phyloP scores from a whole-genome alignment of 2,888 invertebrate genomes.

The Aphidius colemani region DNA sequence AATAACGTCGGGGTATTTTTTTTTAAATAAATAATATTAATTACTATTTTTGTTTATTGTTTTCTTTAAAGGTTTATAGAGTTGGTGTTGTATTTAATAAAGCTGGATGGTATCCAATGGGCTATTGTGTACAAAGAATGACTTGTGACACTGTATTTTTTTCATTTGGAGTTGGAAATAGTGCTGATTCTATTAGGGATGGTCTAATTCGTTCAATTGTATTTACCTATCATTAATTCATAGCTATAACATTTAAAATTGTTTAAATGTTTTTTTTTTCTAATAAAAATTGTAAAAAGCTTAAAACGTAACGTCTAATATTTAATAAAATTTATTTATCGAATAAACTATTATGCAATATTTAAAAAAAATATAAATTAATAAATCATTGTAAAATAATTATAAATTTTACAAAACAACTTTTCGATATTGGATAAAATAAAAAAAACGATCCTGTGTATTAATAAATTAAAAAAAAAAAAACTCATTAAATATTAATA shows the following conservation, averaged over 20 bases:
- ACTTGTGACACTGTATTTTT: constrained; percentile 75
- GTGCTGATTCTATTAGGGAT: constrained; percentile 74
- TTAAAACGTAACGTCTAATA: background rate
- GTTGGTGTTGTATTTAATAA: constrained; percentile 84
- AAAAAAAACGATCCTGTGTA: too few relatives aligned
- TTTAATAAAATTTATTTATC: background rate
- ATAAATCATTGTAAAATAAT: too few relatives aligned
- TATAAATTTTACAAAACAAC: too few relatives aligned
- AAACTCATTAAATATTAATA: background rate
- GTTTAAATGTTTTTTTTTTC: constrained; percentile 4
- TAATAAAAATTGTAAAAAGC: constrained; percentile 24
- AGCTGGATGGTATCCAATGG: constrained; percentile 81
- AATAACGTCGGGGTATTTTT: background rate
- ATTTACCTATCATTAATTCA: constrained; percentile 64
- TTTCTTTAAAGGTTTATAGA: constrained; percentile 73
- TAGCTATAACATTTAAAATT: constrained; percentile 7
- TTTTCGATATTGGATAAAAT: too few relatives aligned
- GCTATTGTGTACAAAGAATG: constrained; percentile 71
- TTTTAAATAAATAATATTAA: background rate
- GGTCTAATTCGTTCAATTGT: constrained; percentile 80
- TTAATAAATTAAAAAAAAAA: too few relatives aligned
- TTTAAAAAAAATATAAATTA: too few relatives aligned
- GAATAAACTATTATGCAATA: too few relatives aligned
- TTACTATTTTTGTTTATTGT: constrained; percentile 22
- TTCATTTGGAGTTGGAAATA: constrained; percentile 75